Evolutionary conservation across 2,797 vertebrate genomes (phyloP), one percentile per base, ranked within the genome.

Genomic region (Urocyon cinereoargenteus): DNA sequence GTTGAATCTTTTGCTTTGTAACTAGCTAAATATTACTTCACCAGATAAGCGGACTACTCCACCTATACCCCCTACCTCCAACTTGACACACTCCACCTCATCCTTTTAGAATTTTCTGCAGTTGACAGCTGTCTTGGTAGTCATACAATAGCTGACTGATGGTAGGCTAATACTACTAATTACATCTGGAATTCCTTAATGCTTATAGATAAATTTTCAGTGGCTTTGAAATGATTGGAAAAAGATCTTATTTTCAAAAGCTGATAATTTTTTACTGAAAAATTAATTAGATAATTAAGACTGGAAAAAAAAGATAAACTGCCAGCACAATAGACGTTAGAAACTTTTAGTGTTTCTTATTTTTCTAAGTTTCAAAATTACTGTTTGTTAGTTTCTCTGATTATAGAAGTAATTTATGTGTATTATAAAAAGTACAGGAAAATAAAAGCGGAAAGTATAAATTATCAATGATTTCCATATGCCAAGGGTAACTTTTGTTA

Each of bases 331-430:
- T 45, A 45, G 40, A 45, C 7, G 40, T 55, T 73, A 86, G 92
- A 7, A 21, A 85, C 91, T 68, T 93, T 82, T 86, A 81, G 78
- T 18, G 75, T 86, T 94, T 83, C 57, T 62, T 91, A 7, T 77
- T 96, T 95, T 92, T 84, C 31, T 72, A 78, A 57, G 31, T 78
- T 88, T 36, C 75, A 57, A 86, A 70, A 86, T 51, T 59, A 83
- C 22, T 26, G n/a, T 94, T 92, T 86, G 22, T 53, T 95, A 91
- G 70, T 53, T 95, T 91, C 95, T 68, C 62, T 86, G 70, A 78
- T 62, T 87, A 51, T 87, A 73, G 82, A 95, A 86, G 66, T 91
- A 55, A 49, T 40, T 77, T 87, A 34, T 34, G 28, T 79, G 72
- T 78, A 14, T 64, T 95, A 70, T 6, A 88, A 12, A 62, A 84